phyloP scores from a whole-genome alignment of 2,113 vertebrate species.

The Beaufortia kweichowensis region DNA sequence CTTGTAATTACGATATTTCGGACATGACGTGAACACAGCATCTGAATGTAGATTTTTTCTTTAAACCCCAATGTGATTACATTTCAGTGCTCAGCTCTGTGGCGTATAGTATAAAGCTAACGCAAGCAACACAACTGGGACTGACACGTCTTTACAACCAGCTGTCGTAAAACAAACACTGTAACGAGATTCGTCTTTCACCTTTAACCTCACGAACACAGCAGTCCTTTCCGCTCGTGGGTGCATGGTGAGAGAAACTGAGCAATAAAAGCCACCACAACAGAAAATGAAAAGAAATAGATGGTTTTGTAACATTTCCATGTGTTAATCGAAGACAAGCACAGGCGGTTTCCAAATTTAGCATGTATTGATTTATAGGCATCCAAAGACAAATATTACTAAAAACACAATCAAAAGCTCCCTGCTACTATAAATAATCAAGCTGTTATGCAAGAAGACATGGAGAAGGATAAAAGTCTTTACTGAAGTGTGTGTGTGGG shows the following conservation, averaged over 20 bases:
- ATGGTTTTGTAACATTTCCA: neutral
- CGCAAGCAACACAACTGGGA: neutral
- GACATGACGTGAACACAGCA: neutral
- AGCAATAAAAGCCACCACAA: slow-evolving; percentile 9
- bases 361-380: slow-evolving; percentile 26
- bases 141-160: slow-evolving; percentile 9
- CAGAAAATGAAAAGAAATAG: slow-evolving; percentile 13
- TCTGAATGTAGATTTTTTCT: slow-evolving; percentile 27
- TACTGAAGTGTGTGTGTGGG: neutral
- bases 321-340: neutral
- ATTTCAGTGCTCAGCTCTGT: neutral
- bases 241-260: neutral
- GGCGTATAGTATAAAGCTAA: slow-evolving; percentile 12
- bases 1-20: slow-evolving; percentile 2
- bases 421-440: neutral
- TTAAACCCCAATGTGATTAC: neutral
- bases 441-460: neutral
- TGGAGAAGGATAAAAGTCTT: neutral
- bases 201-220: slow-evolving; percentile 15
- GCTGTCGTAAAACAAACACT: slow-evolving; percentile 31
- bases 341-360: neutral
- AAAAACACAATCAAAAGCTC: neutral
- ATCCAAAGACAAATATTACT: neutral
- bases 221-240: neutral
- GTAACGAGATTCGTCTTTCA: slow-evolving; percentile 7